Evolutionary conservation across 2,888 invertebrate genomes (phyloP), one percentile per base, ranked within the genome.

Genomic region (Tipula unca): DNA sequence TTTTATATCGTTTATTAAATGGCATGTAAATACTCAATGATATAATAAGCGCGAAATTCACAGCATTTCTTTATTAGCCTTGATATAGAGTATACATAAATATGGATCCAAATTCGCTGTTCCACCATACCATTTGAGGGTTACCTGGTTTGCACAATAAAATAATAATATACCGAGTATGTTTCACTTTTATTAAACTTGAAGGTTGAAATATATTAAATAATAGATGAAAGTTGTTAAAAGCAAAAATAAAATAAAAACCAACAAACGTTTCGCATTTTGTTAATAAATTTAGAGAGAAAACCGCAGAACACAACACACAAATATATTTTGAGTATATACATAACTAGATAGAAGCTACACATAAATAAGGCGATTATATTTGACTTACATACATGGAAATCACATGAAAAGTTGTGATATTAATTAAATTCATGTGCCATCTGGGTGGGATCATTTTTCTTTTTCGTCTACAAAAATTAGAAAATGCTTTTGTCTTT

Each of bases 161-260:
- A 25, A 1, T 69, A 69, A 69, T 25, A 25, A 48, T 48, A 39
- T 17, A 17, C 1, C 69, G 25, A 69, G 69, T 69, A 10, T 69
- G 25, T 69, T 69, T 69, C 69, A 69, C 10, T 69, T 25, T 69
- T 69, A 69, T 69, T 69, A 25, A 10, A 69, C 10, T 69, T 69
- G 69, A 69, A 69, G 69, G 69, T 69, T 69, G 69, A 69, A 69
- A 25, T 69, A 69, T 69, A 69, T 69, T 69, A 69, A 69, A 69
- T 69, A 69, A 69, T 69, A 69, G 69, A 69, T 69, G 69, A 69
- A 69, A 69, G 69, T 69, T 69, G 25, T 69, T 69, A 69, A 69
- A 69, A 48, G 17, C 17, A 17, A 48, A 69, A 69, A 20, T 8
- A 14, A 69, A 69, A n/a, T n/a, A n/a, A n/a, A 69, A 25, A 25